Evolutionary conservation across 92 coral and sea anemone species (phyloP), one percentile per base, ranked within the genome.

Genomic region (Blastomussa wellsi): DNA sequence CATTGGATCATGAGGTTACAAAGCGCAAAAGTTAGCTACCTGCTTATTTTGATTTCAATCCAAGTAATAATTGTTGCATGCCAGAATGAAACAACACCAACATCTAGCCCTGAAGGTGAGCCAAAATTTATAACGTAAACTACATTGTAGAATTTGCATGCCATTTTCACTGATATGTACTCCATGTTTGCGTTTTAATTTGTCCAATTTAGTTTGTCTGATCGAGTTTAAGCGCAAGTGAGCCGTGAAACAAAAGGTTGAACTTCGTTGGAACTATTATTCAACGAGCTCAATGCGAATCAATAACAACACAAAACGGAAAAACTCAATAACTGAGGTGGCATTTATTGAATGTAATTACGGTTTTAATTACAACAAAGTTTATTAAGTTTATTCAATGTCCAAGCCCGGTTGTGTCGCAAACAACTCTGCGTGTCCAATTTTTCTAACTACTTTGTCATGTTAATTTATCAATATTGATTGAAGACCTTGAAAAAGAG

Each of bases 51-150:
- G 5, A 17, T 72, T 65, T 71, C 72, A 59, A 71, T 38, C 35
- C 86, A 82, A 36, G 53, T 31, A 39, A 24, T 82, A 37, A 37
- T 26, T 16, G 86, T 82, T 36, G 36, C 26, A 15, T 24, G 86
- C 38, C 52, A 71, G 44, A 82, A 82, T 72, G 2, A 14, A 24
- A 82, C 78, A 2, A n/a, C 9, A 5, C 69, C 86, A 37, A 52
- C 86, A 14, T 36, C 31, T 37, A 53, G 42, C 20, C 2, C 78
- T 51, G 86, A 70, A 70, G 75, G 86, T 82, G 37, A 70, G 78
- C 72, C 5, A 13, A 35, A n/a, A n/a, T n/a, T n/a, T n/a, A n/a
- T n/a, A n/a, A n/a, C n/a, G n/a, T n/a, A 12, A 57, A 57, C 24
- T 51, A 77, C 19, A 44, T 20, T 26, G 24, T 17, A 17, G 19